A percentile compares a stretch with the other conserved stretches of the same genome.
Evolutionary conservation across 2,888 invertebrate genomes (phyloP).

Genomic region (Allophyes oxyacanthae): DNA sequence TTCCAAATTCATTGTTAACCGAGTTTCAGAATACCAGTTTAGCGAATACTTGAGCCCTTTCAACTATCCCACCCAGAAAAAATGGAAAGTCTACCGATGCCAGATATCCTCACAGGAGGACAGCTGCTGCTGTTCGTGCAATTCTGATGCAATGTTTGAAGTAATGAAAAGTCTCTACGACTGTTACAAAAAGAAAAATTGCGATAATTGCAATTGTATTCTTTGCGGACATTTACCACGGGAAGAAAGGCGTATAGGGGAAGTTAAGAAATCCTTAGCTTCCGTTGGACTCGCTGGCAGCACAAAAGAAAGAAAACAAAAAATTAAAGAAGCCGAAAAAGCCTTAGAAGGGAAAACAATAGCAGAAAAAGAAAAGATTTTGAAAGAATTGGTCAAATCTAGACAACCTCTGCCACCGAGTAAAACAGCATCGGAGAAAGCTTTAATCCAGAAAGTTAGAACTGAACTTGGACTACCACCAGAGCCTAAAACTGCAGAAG

Average conservation of each 20-base stretch:
- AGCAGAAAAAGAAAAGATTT: conserved; percentile 33
- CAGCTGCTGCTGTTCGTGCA: conserved; percentile 60
- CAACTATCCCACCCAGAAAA: conserved; percentile 23
- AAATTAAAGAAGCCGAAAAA: conserved; percentile 28
- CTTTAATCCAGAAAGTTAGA: conserved; percentile 13
- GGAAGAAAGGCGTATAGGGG: conserved; percentile 29
- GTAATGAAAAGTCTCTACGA: conserved; percentile 83
- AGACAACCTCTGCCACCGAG: conserved; percentile 21
- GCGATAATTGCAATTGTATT: conserved; percentile 76
- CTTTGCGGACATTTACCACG: conserved; percentile 69
- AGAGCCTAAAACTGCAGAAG: conserved; percentile 22
- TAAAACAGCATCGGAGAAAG: conserved; percentile 26
- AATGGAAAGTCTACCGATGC: conserved; percentile 49
- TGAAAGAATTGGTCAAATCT: conserved; percentile 35
- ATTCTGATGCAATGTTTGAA: conserved; percentile 82
- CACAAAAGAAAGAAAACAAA: conserved; percentile 19
- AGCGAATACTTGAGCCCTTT: conserved; percentile 18
- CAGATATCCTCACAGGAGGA: conserved; percentile 68
- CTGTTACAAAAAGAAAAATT: conserved; percentile 79
- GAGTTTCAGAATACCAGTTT: conserved; percentile 17
- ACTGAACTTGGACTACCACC: conserved; percentile 33
- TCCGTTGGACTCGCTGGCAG: conserved; percentile 18
- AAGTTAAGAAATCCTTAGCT: conserved; percentile 23
- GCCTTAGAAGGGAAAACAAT: conserved; percentile 19
- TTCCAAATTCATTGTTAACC: conserved; percentile 29